Conservation (phyloP, 2,113 vertebrate species). For the mouse (Mus musculus) region DNA sequence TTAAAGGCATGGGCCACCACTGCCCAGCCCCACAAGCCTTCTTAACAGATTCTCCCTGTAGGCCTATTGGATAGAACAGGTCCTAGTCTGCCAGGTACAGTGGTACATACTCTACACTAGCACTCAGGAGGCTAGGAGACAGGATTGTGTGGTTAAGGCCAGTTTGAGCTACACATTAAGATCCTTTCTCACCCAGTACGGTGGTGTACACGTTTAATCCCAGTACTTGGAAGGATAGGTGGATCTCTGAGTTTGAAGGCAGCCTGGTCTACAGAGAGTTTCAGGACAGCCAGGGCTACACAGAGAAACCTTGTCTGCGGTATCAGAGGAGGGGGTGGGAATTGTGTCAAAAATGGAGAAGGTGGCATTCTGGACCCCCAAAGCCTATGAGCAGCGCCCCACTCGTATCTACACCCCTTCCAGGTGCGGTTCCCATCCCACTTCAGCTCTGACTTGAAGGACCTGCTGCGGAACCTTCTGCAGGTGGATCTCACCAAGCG, state of each 20-base stretch:
- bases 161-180: neutral
- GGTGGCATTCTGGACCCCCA: neutral
- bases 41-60: neutral
- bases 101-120: too few species aligned
- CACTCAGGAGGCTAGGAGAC: neutral
- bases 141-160: neutral
- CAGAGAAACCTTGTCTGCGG: neutral
- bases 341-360: neutral
- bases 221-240: neutral
- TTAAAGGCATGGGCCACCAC: neutral
- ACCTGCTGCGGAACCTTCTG: constrained; percentile 94
- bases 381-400: neutral
- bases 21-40: neutral
- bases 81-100: neutral
- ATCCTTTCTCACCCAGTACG: neutral
- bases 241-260: neutral
- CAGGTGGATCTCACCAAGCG: constrained; percentile 97
- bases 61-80: neutral
- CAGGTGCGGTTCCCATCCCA: constrained; percentile 94
- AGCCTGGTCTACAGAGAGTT: neutral
- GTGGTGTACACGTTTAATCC: neutral
- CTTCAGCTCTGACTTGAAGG: constrained; percentile 96
- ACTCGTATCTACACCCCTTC: neutral
- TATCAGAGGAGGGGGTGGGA: too few species aligned
- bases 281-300: neutral